Evolutionary conservation across 2,113 vertebrate genomes (phyloP), one percentile per base, ranked within the genome.

Genomic region (Psammodynastes pulverulentus): DNA sequence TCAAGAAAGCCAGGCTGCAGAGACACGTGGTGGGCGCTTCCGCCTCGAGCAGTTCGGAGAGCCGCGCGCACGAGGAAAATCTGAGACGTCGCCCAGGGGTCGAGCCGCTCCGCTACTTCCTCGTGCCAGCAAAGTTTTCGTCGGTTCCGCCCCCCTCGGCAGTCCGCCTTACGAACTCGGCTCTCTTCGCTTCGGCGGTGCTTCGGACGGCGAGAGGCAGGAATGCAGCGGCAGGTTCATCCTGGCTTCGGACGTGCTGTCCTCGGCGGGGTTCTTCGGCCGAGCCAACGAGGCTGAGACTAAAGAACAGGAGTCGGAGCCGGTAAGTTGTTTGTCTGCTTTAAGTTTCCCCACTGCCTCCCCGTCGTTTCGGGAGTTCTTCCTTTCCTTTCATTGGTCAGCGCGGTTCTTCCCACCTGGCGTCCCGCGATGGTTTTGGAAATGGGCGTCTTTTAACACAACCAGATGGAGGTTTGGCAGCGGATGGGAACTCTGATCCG

Each of bases 281-380:
- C 15, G 91, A 89, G 89, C 56, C 94, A 43, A 72, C 89, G 21
- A 86, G 92, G 95, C 93, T 12, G 93, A 87, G 84, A 34, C 92
- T 17, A 89, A 1, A 96, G 90, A 96, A 93, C 46, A 91, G 94
- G 90, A 94, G 93, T 91, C 96, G 97, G 49, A 96, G 86, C 34
- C 93, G 54, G 96, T 96, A 94, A 96, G 96, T 95, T 58, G 96
- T 95, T 58, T 21, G 6, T 94, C 51, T 21, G 9, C 21, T 34
- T n/a, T 9, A 46, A 49, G 7, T 26, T 23, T 3, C 45, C 13
- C 34, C 43, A 15, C 12, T 5, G 26, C 26, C 19, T n/a, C 15
- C n/a, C 7, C 9, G 12, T 79, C 34, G 34, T 79, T 79, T 79
- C 34, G 72, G 17, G 6, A 43, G 34, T 8, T 21, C 17, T 79